phyloP scores from a whole-genome alignment of 1,140 invertebrate genomes.

The Listronotus bonariensis region DNA sequence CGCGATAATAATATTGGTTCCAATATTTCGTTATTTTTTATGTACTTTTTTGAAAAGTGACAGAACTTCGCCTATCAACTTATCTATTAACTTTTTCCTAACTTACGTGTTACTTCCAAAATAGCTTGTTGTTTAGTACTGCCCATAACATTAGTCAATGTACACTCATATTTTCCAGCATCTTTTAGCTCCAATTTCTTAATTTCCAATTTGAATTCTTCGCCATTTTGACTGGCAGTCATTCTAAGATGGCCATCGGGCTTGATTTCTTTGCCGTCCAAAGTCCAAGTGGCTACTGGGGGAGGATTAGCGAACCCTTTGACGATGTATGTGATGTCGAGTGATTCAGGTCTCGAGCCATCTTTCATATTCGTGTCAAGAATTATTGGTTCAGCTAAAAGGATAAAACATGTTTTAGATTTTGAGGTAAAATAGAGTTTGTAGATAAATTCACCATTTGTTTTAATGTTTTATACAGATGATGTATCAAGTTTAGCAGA shows the following conservation, averaged over 20 bases:
- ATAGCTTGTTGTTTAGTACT: constrained; percentile 71
- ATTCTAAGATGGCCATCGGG: constrained; percentile 51
- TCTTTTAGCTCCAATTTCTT: constrained; percentile 71
- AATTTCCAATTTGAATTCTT: constrained; percentile 73
- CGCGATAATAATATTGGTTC: too few species aligned
- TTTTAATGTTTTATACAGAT: too few species aligned
- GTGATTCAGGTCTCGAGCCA: constrained; percentile 74
- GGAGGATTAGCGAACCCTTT: constrained; percentile 73
- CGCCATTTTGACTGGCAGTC: constrained; percentile 70
- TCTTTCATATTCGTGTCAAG: constrained; percentile 74
- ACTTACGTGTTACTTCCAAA: constrained; percentile 73
- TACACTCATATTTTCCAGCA: constrained; percentile 76
- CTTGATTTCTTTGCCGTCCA: constrained; percentile 59
- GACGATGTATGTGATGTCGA: constrained; percentile 73
- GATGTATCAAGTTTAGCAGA: too few species aligned
- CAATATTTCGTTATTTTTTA: too few species aligned
- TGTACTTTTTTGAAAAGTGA: too few species aligned
- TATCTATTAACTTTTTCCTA: not conserved
- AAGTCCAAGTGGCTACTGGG: constrained; percentile 77
- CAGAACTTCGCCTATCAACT: too few species aligned
- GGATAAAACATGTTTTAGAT: constrained; percentile 5
- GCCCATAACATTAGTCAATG: constrained; percentile 76
- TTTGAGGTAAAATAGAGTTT: not conserved
- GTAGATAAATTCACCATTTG: not conserved
- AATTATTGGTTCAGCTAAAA: constrained; percentile 72